Evolutionary conservation across 2,888 invertebrate species (phyloP).

Genomic region (Stomorhina lunata): DNA sequence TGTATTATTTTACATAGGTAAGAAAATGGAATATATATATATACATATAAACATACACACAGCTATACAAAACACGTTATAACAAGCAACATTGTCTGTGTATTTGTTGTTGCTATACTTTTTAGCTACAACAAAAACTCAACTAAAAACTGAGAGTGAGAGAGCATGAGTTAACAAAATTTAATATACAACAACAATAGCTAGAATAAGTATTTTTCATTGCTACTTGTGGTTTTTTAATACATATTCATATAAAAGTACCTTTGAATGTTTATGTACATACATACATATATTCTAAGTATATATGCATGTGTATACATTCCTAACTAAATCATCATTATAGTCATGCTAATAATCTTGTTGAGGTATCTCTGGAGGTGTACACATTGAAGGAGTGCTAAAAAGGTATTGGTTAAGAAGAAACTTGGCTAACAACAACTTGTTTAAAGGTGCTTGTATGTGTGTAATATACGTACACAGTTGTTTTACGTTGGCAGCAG

Average conservation of each 20-base stretch:
- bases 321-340: conserved; percentile 21
- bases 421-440: neutral
- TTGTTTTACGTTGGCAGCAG: conserved; percentile 46
- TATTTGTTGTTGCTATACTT: neutral
- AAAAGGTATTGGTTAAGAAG: conserved; percentile 48
- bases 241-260: neutral
- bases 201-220: neutral
- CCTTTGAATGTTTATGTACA: neutral
- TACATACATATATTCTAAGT: neutral
- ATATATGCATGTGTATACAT: neutral
- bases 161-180: conserved; percentile 49
- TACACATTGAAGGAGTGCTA: neutral
- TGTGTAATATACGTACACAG: neutral
- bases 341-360: conserved; percentile 21
- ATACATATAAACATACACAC: neutral
- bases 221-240: conserved; percentile 53
- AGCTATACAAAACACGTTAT: conserved; percentile 34
- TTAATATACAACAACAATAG: conserved; percentile 15
- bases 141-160: conserved; percentile 33
- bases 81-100: neutral
- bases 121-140: neutral
- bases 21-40: conserved; percentile 24
- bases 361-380: conserved; percentile 39
- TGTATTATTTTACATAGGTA: conserved; percentile 45
- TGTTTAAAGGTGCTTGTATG: neutral